Conservation (phyloP, 2,888 invertebrate genomes). For the Leptinotarsa haldemani region DNA sequence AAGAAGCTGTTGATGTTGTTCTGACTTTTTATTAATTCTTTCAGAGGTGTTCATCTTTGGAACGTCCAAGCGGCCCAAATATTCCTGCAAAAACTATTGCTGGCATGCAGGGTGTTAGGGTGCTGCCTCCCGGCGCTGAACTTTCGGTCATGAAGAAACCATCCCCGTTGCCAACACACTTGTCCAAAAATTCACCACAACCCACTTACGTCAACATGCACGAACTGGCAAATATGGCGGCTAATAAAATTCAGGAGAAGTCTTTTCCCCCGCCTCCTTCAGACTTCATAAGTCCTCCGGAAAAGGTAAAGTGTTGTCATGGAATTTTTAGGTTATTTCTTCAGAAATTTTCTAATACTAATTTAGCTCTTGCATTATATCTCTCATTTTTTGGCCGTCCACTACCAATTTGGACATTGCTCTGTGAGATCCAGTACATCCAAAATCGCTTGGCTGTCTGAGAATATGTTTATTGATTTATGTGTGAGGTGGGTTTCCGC, state of each 20-base stretch:
- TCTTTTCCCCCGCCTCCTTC: constrained; percentile 71
- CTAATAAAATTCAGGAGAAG: constrained; percentile 76
- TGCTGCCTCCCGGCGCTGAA: constrained; percentile 64
- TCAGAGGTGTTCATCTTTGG: constrained; percentile 87
- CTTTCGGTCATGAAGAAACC: constrained; percentile 69
- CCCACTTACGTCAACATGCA: constrained; percentile 94
- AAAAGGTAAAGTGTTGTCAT: constrained; percentile 66
- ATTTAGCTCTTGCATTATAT: too few relatives aligned
- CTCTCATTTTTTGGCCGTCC: too few relatives aligned
- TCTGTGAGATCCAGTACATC: too few relatives aligned
- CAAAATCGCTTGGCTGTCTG: too few relatives aligned
- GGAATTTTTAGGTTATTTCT: constrained; percentile 14
- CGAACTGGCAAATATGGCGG: constrained; percentile 86
- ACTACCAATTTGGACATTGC: too few relatives aligned
- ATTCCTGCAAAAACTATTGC: constrained; percentile 71
- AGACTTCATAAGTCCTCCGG: constrained; percentile 64
- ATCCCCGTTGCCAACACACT: constrained; percentile 79
- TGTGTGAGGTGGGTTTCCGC: too few relatives aligned
- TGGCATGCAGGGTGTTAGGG: constrained; percentile 64
- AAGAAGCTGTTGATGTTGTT: not conserved
- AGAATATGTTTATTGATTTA: too few relatives aligned
- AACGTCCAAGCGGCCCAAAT: constrained; percentile 73
- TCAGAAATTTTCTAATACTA: too few relatives aligned
- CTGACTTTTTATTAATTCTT: constrained; percentile 32
- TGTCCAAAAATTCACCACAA: constrained; percentile 79